phyloP scores from a whole-genome alignment of 2,113 vertebrate species.

The Macquaria ambigua region DNA sequence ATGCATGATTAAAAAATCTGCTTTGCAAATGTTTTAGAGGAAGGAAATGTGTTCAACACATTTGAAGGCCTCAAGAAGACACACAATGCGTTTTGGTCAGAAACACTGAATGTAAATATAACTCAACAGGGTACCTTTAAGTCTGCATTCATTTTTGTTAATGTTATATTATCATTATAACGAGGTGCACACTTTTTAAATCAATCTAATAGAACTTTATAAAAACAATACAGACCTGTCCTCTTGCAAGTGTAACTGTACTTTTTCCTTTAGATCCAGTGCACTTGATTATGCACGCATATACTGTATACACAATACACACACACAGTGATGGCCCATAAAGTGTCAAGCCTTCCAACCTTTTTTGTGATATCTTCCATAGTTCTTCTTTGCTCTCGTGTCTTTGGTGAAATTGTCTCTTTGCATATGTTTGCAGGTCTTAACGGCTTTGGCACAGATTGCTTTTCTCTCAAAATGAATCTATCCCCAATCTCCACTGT shows the following conservation, averaged over 20 bases:
- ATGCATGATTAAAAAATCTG: no score
- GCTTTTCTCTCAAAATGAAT: constrained; percentile 39
- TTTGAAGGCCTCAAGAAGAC: neutral
- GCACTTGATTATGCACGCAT: neutral
- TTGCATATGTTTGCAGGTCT: constrained; percentile 32
- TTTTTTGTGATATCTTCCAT: neutral
- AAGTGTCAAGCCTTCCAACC: no score
- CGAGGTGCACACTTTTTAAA: no score
- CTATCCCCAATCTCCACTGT: constrained; percentile 44
- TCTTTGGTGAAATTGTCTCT: constrained; percentile 1
- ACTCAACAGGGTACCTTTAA: no score
- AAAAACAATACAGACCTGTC: neutral
- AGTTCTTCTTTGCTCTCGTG: neutral
- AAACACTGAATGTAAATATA: neutral
- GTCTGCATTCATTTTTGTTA: neutral
- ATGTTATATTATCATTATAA: neutral
- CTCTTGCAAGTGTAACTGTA: neutral
- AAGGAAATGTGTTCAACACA: no score
- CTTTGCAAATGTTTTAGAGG: no score
- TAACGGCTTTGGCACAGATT: constrained; percentile 23
- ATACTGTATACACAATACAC: neutral
- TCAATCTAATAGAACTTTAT: neutral
- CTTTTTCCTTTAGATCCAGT: neutral
- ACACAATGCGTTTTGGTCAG: neutral
- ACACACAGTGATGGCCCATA: neutral